Percentiles rank a stretch among this genome's conserved stretches.
Conservation (phyloP, 1,140 invertebrate species). For the Gyrodactylus bullatarudis region DNA sequence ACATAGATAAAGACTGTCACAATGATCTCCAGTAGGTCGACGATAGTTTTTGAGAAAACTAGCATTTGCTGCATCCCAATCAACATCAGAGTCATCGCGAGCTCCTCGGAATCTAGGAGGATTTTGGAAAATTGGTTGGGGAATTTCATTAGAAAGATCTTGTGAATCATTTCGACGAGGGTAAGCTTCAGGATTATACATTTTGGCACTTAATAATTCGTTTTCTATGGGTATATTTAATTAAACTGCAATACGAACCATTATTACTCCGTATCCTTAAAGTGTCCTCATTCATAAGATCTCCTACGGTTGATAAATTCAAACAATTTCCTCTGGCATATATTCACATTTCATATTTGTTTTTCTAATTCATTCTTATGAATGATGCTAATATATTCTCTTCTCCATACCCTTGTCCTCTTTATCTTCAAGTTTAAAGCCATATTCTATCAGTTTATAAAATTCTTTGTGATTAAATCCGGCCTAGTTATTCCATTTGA, state of each 20-base stretch:
- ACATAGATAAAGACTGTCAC: background rate
- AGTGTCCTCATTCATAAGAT: background rate
- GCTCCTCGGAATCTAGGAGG: background rate
- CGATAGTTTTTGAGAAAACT: background rate
- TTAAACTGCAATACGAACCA: too few species aligned
- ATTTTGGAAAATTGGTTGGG: background rate
- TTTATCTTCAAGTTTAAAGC: too few species aligned
- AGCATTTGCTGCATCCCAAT: background rate
- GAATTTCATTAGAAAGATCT: background rate
- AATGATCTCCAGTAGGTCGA: background rate
- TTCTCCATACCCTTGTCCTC: too few species aligned
- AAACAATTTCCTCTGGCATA: too few species aligned
- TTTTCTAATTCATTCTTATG: too few species aligned
- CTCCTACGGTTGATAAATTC: background rate
- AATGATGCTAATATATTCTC: too few species aligned
- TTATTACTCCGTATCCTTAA: too few species aligned
- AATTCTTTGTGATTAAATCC: background rate
- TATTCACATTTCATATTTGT: too few species aligned
- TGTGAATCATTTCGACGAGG: background rate
- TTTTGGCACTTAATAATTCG: background rate
- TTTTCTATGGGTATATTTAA: background rate
- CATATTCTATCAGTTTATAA: background rate
- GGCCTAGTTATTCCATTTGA: background rate
- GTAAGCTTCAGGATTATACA: background rate
- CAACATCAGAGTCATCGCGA: background rate